Evolutionary conservation across 1,140 invertebrate genomes (phyloP).

Genomic region (Delia radicum): DNA sequence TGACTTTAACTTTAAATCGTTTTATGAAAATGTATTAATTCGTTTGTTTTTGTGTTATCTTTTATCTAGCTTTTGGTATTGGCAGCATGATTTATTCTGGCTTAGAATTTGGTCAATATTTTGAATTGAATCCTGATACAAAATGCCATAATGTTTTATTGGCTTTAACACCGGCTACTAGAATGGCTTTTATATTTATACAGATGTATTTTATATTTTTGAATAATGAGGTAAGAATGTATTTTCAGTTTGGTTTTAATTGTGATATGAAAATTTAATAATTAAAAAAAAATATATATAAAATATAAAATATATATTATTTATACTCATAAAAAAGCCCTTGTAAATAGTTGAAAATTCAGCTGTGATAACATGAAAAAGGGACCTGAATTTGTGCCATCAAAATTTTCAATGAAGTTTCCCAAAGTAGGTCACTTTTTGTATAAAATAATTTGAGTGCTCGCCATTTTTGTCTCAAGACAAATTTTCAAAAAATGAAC

Average conservation of each 20-base stretch:
- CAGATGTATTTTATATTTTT: slow-evolving; percentile 97
- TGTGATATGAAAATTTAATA: no score
- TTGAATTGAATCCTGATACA: slow-evolving; percentile 80
- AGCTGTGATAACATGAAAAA: no score
- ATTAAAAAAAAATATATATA: no score
- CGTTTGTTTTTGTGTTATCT: background rate
- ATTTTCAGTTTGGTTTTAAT: background rate
- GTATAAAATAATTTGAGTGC: no score
- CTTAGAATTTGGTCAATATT: slow-evolving; percentile 90
- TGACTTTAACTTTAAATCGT: background rate
- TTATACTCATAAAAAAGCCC: no score
- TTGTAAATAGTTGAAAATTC: no score
- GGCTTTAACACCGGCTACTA: slow-evolving; percentile 79
- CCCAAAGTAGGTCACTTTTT: no score
- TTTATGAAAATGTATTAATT: background rate
- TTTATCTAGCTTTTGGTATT: slow-evolving; percentile 80
- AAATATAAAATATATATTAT: no score
- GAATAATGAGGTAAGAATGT: slow-evolving; percentile 75
- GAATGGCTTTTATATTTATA: slow-evolving; percentile 92
- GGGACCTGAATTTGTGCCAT: no score
- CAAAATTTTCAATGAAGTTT: no score
- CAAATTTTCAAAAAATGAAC: no score
- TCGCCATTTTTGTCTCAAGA: no score
- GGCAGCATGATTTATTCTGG: slow-evolving; percentile 95
- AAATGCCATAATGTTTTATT: slow-evolving; percentile 86